Percentiles rank a stretch among this genome's conserved stretches.
phyloP scores from a whole-genome alignment of 2,797 vertebrate genomes.

The Scolopax rusticola region DNA sequence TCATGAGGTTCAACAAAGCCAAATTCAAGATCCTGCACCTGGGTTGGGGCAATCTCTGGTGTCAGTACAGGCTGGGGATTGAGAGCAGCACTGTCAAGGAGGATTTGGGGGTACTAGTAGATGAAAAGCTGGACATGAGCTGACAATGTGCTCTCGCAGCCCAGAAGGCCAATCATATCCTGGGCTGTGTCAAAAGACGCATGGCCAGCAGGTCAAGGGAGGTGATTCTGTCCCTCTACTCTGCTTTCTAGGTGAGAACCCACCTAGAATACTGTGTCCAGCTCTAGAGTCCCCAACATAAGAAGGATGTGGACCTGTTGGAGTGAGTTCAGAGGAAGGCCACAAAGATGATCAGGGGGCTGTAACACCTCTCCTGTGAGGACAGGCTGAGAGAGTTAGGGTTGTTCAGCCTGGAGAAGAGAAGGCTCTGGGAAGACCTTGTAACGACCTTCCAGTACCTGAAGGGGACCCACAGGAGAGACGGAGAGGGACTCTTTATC shows the following conservation, averaged over 20 bases:
- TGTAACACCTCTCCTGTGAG: not conserved
- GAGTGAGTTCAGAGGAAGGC: not conserved
- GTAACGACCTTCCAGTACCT: no score
- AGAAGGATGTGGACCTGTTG: not conserved
- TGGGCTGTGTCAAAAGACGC: not conserved
- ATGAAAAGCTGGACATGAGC: not conserved
- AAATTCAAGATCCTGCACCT: not conserved
- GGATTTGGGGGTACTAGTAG: not conserved
- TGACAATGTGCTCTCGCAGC: not conserved
- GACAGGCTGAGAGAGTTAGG: not conserved
- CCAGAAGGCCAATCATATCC: not conserved
- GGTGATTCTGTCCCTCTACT: not conserved
- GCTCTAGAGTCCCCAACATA: not conserved
- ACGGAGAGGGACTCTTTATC: no score
- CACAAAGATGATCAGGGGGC: not conserved
- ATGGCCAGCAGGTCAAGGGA: not conserved
- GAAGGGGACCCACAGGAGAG: no score
- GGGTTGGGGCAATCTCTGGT: not conserved
- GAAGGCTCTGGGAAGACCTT: not conserved
- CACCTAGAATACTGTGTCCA: not conserved
- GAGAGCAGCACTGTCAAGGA: not conserved
- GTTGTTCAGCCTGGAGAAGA: not conserved
- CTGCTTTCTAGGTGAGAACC: not conserved
- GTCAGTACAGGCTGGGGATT: not conserved
- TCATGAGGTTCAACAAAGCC: not conserved